Percentiles rank a stretch among this genome's conserved stretches.
Evolutionary conservation across 2,888 invertebrate genomes (phyloP).

Genomic region (Aricia artaxerxes): DNA sequence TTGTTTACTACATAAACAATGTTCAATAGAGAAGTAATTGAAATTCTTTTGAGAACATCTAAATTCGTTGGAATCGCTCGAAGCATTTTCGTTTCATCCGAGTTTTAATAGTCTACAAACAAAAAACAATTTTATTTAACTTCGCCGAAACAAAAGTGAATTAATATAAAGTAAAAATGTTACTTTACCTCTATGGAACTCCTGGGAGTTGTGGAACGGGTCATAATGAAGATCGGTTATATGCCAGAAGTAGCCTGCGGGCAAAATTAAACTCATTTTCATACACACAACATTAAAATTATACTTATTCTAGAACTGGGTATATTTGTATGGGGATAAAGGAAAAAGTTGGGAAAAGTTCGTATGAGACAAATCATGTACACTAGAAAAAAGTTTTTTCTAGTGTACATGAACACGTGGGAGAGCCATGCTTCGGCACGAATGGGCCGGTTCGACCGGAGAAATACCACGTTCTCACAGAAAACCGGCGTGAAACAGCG

Average conservation of each 20-base stretch:
- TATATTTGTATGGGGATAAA: neutral
- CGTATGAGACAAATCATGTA: no score
- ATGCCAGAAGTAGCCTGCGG: slow-evolving; percentile 97
- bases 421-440: no score
- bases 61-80: neutral
- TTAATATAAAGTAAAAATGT: slow-evolving; percentile 48
- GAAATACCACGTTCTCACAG: no score
- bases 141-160: slow-evolving; percentile 37
- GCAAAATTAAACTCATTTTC: slow-evolving; percentile 46
- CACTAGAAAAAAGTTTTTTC: no score
- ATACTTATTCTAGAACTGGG: neutral
- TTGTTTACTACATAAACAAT: slow-evolving; percentile 13
- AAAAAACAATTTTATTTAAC: slow-evolving; percentile 36
- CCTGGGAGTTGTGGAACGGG: slow-evolving; percentile 82
- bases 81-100: slow-evolving; percentile 11
- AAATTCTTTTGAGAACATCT: slow-evolving; percentile 17
- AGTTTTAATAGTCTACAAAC: slow-evolving; percentile 22
- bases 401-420: no score
- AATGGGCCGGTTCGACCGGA: no score
- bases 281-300: slow-evolving; percentile 1
- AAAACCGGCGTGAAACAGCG: no score
- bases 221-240: slow-evolving; percentile 97
- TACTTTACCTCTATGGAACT: slow-evolving; percentile 72
- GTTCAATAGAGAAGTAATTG: neutral
- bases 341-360: no score